Conservation (phyloP, 2,888 invertebrate species). For the Micoletzkya japonica region DNA sequence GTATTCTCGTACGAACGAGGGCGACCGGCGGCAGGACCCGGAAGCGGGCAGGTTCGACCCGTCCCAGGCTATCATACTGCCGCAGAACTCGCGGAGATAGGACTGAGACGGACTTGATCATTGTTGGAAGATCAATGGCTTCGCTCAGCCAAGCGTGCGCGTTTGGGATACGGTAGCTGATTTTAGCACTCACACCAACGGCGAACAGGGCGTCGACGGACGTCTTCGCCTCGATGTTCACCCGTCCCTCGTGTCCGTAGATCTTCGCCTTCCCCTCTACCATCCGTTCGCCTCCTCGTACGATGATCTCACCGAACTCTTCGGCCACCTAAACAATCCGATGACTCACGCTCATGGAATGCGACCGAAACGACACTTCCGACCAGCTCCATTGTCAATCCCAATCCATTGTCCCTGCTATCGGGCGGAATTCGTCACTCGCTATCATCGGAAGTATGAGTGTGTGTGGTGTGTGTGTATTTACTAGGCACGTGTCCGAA, state of each 20-base stretch:
- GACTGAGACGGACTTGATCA: neutral
- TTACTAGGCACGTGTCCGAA: no score
- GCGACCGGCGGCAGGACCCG: neutral
- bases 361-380: no score
- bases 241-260: neutral
- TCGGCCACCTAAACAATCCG: no score
- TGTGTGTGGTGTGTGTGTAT: no score
- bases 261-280: neutral
- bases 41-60: neutral
- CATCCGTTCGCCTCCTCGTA: neutral
- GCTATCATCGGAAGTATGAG: no score
- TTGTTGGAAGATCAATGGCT: neutral
- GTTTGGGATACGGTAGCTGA: neutral
- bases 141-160: neutral
- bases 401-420: no score
- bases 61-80: slow-evolving; percentile 14
- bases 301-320: no score
- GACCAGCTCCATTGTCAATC: no score
- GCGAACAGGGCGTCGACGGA: slow-evolving; percentile 26
- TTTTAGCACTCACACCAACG: slow-evolving; percentile 12
- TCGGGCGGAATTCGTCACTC: no score
- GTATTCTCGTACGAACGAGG: slow-evolving; percentile 5
- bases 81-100: slow-evolving; percentile 26
- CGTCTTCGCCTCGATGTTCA: slow-evolving; percentile 1
- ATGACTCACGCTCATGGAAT: no score